Evolutionary conservation across 1,140 invertebrate species (phyloP), one percentile per base, ranked within the genome.

Genomic region (Tetramorium simillimum): DNA sequence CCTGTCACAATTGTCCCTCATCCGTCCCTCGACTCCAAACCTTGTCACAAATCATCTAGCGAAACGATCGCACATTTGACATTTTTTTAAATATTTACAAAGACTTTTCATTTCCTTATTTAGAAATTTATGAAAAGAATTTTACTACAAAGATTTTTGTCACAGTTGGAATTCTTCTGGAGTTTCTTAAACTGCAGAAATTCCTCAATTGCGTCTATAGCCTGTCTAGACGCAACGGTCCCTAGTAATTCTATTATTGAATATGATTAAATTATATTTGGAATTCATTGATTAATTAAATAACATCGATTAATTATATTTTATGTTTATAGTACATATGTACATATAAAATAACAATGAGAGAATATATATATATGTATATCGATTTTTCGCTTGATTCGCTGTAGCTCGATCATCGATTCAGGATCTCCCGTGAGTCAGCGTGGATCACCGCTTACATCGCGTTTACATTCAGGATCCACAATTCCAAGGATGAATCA

Each of bases 1-100:
- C 87, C 86, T 91, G 90, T 90, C 80, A 90, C 72, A 72, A 76
- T 72, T 81, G 76, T 72, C 58, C 75, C n/a, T 77, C 46, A 51
- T 33, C 28, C 77, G 76, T 72, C 58, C 75, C n/a, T 77, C 46
- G 58, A 33, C 28, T 21, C 37, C 33, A 40, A 46, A 69, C 24
- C 40, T 65, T 67, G 72, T 51, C 75, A 46, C 6, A 40, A 60
- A 37, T 46, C 18, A 63, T 6, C 37, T 49, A 21, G 6, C 14
- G 4, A 73, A 56, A 33, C 10, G 14, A 24, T 62, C 28, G 49
- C n/a, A 33, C 3, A 56, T 2, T 24, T 3, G 5, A 76, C 18
- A 56, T 43, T 40, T 60, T 43, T 3, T 33, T 4, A 33, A 33
- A 33, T 4, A 58, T 3, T 73, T 12, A 16, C 14, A 3, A 40